Evolutionary conservation across 2,888 invertebrate genomes (phyloP), one percentile per base, ranked within the genome.

Genomic region (Oxystoma pomonae): DNA sequence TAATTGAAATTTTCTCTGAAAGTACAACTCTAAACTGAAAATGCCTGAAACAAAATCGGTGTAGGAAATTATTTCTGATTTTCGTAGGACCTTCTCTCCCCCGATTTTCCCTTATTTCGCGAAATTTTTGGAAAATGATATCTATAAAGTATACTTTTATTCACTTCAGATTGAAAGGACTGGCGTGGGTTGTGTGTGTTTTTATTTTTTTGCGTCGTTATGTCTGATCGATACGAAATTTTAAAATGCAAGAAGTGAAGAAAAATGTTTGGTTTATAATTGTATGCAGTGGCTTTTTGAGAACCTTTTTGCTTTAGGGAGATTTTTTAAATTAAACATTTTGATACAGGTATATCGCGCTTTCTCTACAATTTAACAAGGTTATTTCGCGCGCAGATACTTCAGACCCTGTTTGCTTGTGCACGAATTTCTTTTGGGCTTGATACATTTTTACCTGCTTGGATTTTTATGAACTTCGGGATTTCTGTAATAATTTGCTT

Each of bases 1-100:
- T 74, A 71, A 74, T 78, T 78, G 72, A 67, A 78, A 82, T 84
- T 85, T 84, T 83, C 83, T 83, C 83, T 81, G 82, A 73, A 82
- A 81, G 72, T 84, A 83, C 77, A 69, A 21, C 17, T 67, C 74
- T 70, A 72, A 73, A 68, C 69, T 60, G 69, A 78, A 82, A 82
- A 80, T 80, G 76, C 80, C 78, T 77, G 75, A 78, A 75, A 81
- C 77, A 77, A 84, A 83, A 81, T 81, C 81, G 82, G 74, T 78
- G 81, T 75, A 74, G 60, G 72, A 80, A 76, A 72, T 75, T 77
- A 75, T 74, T 82, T 80, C 77, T 76, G 77, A 80, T 80, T 77
- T 75, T 75, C 75, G 78, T 77, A 72, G 73, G 76, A 75, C 71
- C 63, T 77, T 75, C 70, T 77, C 80, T 75, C 76, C 74, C 75